Evolutionary conservation across 2,888 invertebrate species (phyloP), one percentile per base, ranked within the genome.

Genomic region (Pelosia muscerda): DNA sequence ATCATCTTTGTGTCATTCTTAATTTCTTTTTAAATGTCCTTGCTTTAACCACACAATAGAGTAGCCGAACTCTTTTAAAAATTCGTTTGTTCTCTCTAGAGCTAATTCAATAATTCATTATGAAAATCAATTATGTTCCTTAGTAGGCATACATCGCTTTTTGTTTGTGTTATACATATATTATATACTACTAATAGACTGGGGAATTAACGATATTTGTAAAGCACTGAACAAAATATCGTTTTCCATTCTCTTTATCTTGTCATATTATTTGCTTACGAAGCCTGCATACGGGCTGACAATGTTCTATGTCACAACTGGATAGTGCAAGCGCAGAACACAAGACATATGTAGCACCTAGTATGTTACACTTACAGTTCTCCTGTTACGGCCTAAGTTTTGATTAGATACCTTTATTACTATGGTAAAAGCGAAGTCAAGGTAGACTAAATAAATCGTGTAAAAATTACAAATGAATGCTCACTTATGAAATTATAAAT

Each of bases 211-310:
- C 70, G 69, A 76, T 80, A 82, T 80, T 80, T 82, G 81, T 69
- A 55, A 63, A 80, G 68, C 28, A 71, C 71, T 76, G 70, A 81
- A 81, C 81, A 75, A 80, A 84, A 85, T 86, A 86, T 86, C 85
- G 85, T 84, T 84, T 83, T 81, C 84, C 74, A 82, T 87, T 88
- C 86, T 84, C 86, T 87, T 88, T 88, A 87, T 88, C 88, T 88
- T 88, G 87, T 90, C 88, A 88, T 88, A 89, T 86, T 89, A 87
- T 91, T 91, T 90, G 89, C 88, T 85, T 84, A 84, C 85, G 84
- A 83, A 86, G 84, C 84, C 83, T 85, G 84, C 89, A 90, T 90
- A 90, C 89, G 90, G 88, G 89, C 75, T 67, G 26, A 60, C 81
- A 62, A 13, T 42, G 76, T 74, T 63, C 26, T 81, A 81, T 28